Base-by-base conservation (phyloP, 2,888 invertebrate species). In the Leucoma salicis region DNA sequence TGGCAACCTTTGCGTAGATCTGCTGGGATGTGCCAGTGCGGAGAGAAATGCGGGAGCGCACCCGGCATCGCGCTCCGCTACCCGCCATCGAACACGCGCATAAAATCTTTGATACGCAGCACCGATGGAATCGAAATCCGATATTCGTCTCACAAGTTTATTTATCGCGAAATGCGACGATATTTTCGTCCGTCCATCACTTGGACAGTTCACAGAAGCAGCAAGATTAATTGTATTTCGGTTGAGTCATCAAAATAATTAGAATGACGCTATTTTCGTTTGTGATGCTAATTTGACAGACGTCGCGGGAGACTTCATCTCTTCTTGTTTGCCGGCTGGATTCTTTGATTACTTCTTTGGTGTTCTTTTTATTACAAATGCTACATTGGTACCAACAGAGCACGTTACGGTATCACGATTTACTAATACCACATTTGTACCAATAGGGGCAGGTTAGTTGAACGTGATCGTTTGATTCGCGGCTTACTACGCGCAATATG, bases 231-330 rank as follows among this genome's bases (percentile, higher is more conserved):
- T 89, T 89, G 89, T 89, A 87, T 88, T 87, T 84, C 86, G 77
- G 81, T 87, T 88, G 89, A 89, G 83, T 88, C 88, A 89, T 88
- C 89, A 88, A 88, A 88, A 89, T 89, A 89, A 89, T 89, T 88
- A 88, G 88, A 88, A 89, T 88, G 83, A 85, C 83, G 88, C 87
- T 89, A 89, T 89, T 89, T 86, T 85, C 78, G 88, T 85, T 81
- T 82, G 78, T 82, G 87, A 85, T 87, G 86, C 83, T 88, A 88
- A 88, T 88, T 87, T 88, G 89, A 89, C 89, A 88, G 84, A 82
- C 89, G 89, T 86, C 86, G 88, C 86, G 88, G 88, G 88, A 86
- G 87, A 87, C 81, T 82, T 80, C 74, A 66, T 74, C 74, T 80
- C 70, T 77, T 78, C 77, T 83, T 81, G 78, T 80, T 76, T 75